Evolutionary conservation across 2,797 vertebrate species (phyloP), one percentile per base, ranked within the genome.

Genomic region (Streptopelia turtur): DNA sequence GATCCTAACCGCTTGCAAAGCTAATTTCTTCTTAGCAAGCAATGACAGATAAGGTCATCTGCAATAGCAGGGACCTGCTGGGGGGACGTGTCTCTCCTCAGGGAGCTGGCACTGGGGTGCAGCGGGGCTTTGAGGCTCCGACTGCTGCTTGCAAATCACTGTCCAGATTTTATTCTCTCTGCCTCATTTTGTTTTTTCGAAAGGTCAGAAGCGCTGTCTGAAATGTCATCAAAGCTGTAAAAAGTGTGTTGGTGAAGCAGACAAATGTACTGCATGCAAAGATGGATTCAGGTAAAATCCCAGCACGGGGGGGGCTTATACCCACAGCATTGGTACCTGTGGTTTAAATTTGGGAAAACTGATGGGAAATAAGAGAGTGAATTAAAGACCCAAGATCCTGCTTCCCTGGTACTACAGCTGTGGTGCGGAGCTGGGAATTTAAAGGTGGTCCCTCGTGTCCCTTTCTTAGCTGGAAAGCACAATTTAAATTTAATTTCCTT

Each of bases 141-240:
- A 47, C 22, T 45, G 47, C 64, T 5, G 5, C 89, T 64, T 90
- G 80, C 35, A 93, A 94, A 83, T 80, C 20, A 59, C 52, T 11
- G 4, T 82, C 82, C 12, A 0, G 41, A 31, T 86, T 79, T 84
- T 74, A 87, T 72, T 85, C 76, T 31, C 25, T 4, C 25, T 55
- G 11, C 15, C 21, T 72, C 31, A 33, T 75, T 90, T 89, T 85
- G 80, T 91, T 94, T 96, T 90, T 72, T 93, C 13, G 57, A 97
- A 97, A 99, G 99, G 95, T 97, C 98, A 98, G 97, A 98, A 97
- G 90, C 97, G 87, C 83, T 99, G 99, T 95, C 96, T 98, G 86
- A 98, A 97, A 94, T 99, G 99, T 92, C 98, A 98, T 87, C 98
- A 98, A 49, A 98, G 98, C 96, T 99, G 99, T 95, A 97, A 97